Evolutionary conservation across 35 echinoderm and acorn worm species (phyloP).

Genomic region (Ophiothrix spiculata): DNA sequence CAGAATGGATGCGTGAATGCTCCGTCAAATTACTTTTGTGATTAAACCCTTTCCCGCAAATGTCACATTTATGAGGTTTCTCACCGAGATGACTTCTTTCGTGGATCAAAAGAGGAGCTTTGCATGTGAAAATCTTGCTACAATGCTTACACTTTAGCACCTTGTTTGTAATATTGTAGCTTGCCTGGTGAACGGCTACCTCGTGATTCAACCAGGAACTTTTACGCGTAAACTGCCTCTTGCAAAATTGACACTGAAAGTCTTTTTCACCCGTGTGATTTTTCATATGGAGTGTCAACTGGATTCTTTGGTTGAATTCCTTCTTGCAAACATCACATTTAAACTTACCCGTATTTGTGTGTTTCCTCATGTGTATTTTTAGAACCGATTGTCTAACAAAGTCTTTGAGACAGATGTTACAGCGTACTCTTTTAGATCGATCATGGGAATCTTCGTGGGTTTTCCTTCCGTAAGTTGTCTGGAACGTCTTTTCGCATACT

Average conservation of each 20-base stretch:
- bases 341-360: background rate
- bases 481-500: background rate
- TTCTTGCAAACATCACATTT: background rate
- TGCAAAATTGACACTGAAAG: background rate
- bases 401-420: background rate
- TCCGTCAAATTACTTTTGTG: background rate
- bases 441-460: background rate
- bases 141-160: background rate
- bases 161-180: background rate
- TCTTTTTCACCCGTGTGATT: background rate
- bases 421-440: background rate
- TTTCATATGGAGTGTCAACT: background rate
- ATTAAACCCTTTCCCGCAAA: conserved; percentile 11
- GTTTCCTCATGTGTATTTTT: background rate
- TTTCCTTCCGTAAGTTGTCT: background rate
- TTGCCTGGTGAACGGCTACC: background rate
- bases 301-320: background rate
- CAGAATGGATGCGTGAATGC: background rate
- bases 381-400: background rate
- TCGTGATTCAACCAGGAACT: background rate
- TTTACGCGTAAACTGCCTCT: background rate
- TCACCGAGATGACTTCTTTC: background rate
- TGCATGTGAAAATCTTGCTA: background rate
- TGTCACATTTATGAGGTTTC: background rate
- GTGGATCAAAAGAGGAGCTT: background rate